Conservation (phyloP, 1,140 invertebrate genomes). For the Heliconius congener region DNA sequence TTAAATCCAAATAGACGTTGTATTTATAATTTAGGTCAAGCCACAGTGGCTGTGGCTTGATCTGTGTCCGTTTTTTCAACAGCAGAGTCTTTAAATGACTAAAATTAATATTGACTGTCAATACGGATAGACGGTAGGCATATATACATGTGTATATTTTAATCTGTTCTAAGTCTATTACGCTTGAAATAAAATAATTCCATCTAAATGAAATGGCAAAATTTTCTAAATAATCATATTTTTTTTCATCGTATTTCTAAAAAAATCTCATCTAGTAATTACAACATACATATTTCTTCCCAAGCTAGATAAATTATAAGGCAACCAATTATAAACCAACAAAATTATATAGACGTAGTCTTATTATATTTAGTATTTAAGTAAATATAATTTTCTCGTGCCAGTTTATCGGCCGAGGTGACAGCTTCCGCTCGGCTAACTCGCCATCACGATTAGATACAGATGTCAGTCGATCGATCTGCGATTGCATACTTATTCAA, state of each 20-base stretch:
- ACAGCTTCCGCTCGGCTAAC: constrained; percentile 47
- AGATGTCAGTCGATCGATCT: constrained; percentile 41
- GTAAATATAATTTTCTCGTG: constrained; percentile 39
- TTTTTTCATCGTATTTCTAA: too few relatives aligned
- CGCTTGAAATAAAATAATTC: too few relatives aligned
- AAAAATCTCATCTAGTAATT: too few relatives aligned
- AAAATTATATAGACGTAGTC: not conserved
- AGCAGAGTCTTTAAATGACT: not conserved
- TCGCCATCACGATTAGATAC: constrained; percentile 50
- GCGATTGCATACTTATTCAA: constrained; percentile 22
- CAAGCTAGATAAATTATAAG: too few relatives aligned
- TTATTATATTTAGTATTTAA: constrained; percentile 14
- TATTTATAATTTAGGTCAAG: too few relatives aligned
- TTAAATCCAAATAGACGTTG: not conserved
- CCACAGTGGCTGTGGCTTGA: not conserved
- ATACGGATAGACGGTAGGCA: too few relatives aligned
- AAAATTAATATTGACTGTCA: too few relatives aligned
- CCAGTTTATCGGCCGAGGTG: constrained; percentile 37
- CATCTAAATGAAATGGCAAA: too few relatives aligned
- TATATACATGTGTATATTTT: too few relatives aligned
- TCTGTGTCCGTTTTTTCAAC: not conserved
- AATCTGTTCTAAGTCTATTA: too few relatives aligned
- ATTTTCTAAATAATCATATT: too few relatives aligned
- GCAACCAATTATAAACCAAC: not conserved
- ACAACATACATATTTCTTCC: too few relatives aligned